phyloP scores from a whole-genome alignment of 2,113 vertebrate genomes.

The Hystrix cristata region DNA sequence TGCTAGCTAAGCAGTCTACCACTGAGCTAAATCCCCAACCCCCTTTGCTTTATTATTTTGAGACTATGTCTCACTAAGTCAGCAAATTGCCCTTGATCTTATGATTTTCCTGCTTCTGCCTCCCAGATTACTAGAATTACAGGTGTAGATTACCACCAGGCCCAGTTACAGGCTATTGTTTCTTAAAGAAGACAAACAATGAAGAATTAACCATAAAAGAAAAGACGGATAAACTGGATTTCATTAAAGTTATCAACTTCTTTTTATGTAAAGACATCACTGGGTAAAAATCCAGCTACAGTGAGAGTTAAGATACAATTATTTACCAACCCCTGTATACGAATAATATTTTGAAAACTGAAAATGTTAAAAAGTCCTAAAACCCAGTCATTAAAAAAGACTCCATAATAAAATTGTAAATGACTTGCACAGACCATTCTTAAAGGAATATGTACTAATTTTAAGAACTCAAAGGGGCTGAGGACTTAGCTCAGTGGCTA shows the following conservation, averaged over 20 bases:
- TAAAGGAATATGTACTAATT: not conserved
- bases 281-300: not conserved
- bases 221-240: not conserved
- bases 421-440: not conserved
- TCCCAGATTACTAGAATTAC: not conserved
- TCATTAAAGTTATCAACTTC: not conserved
- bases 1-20: no score
- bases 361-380: not conserved
- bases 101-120: not conserved
- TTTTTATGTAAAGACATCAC: not conserved
- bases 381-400: not conserved
- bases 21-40: no score
- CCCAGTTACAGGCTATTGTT: not conserved
- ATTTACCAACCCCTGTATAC: not conserved
- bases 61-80: not conserved
- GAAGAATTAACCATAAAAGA: not conserved
- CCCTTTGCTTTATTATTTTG: not conserved
- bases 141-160: not conserved
- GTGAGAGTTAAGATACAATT: not conserved
- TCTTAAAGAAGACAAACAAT: not conserved
- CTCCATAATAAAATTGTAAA: not conserved
- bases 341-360: not conserved
- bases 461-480: not conserved
- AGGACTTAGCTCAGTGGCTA: no score
- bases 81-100: not conserved